Evolutionary conservation across 2,888 invertebrate species (phyloP).

Genomic region (Eristalinus sepulchralis): DNA sequence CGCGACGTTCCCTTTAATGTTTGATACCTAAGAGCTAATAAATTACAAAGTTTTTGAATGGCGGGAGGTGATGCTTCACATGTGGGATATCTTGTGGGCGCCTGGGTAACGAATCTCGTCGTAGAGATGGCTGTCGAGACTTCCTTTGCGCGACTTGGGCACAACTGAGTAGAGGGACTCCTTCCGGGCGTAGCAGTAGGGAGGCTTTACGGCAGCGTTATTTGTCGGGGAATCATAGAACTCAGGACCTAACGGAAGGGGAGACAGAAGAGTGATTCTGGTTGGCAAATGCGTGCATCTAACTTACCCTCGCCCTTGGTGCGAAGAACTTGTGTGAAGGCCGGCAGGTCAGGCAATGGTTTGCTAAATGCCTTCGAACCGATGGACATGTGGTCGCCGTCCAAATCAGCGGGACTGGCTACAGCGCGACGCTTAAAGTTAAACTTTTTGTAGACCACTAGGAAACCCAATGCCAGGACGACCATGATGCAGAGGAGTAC

Average conservation of each 20-base stretch:
- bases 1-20: constrained; percentile 32
- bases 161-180: constrained; percentile 79
- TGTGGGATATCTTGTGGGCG: constrained; percentile 67
- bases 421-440: constrained; percentile 34
- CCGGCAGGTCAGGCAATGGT: constrained; percentile 78
- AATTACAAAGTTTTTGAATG: constrained; percentile 51
- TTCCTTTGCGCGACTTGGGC: constrained; percentile 79
- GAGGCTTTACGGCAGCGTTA: constrained; percentile 76
- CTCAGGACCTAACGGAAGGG: constrained; percentile 74
- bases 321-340: constrained; percentile 75
- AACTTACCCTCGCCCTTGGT: constrained; percentile 79
- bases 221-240: constrained; percentile 80
- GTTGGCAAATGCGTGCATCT: constrained; percentile 72
- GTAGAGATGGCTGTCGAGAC: constrained; percentile 79
- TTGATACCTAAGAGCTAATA: constrained; percentile 54
- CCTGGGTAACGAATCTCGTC: constrained; percentile 79
- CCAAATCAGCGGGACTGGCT: background rate
- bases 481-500: constrained; percentile 77
- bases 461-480: constrained; percentile 76
- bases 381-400: constrained; percentile 34
- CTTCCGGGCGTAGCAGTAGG: constrained; percentile 79
- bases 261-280: background rate
- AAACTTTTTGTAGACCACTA: constrained; percentile 76
- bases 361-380: constrained; percentile 72
- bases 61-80: constrained; percentile 29